A percentile compares a stretch with the other conserved stretches of the same genome.
Conservation (phyloP, 2,888 invertebrate genomes). For the Nymphalis urticae region DNA sequence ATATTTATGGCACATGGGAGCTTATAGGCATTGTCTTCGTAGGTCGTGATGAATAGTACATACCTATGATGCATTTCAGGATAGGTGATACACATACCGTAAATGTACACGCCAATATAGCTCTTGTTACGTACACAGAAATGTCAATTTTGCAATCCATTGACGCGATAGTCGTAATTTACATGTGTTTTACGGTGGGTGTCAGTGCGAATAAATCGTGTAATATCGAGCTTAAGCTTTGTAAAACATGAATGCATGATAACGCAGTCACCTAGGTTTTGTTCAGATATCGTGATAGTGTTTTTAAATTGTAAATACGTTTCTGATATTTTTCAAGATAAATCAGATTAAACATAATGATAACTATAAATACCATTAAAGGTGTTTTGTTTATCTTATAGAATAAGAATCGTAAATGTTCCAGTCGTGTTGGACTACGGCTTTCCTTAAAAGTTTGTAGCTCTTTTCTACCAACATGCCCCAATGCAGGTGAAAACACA, state of each 20-base stretch:
- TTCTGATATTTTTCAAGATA: neutral
- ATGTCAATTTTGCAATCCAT: neutral
- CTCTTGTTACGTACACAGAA: neutral
- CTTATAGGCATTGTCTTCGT: slow-evolving; percentile 53
- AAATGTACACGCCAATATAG: slow-evolving; percentile 3
- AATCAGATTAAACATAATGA: neutral
- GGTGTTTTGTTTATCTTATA: neutral
- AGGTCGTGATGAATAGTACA: slow-evolving; percentile 60
- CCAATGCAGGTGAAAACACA: no score
- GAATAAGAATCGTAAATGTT: no score
- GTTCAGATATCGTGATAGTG: slow-evolving; percentile 33
- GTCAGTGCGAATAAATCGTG: slow-evolving; percentile 34
- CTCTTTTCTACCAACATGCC: no score
- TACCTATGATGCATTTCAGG: slow-evolving; percentile 49
- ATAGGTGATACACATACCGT: slow-evolving; percentile 50
- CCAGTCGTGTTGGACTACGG: no score
- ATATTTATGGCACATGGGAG: slow-evolving; percentile 60
- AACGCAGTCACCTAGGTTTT: slow-evolving; percentile 21
- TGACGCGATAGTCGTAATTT: slow-evolving; percentile 18
- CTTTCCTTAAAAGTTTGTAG: no score
- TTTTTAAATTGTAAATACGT: neutral
- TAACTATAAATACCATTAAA: neutral
- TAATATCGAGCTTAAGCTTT: slow-evolving; percentile 33
- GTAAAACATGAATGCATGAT: slow-evolving; percentile 31
- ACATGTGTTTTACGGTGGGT: slow-evolving; percentile 36